Percentiles rank a stretch among this genome's conserved stretches.
phyloP scores from a whole-genome alignment of 2,113 vertebrate genomes.

The Phoenicopterus ruber region DNA sequence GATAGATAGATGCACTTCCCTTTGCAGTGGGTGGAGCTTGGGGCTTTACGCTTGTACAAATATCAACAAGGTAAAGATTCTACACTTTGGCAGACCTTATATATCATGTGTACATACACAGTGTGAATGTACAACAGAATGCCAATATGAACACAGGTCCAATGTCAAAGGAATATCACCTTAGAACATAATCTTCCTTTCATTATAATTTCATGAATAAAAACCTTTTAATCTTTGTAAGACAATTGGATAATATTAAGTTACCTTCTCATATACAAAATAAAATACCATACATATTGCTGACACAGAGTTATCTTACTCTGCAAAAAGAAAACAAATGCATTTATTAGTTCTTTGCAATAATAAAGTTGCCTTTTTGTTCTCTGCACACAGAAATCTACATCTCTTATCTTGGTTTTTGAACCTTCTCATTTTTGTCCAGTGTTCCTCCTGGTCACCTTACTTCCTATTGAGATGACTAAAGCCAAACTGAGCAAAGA shows the following conservation, averaged over 20 bases:
- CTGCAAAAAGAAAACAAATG: neutral
- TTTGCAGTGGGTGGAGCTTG: neutral
- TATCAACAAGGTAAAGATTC: neutral
- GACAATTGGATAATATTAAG: neutral
- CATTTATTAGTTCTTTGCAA: neutral
- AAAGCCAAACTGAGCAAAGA: neutral
- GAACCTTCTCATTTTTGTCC: neutral
- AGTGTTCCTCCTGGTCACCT: neutral
- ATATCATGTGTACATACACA: neutral
- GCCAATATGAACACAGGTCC: neutral
- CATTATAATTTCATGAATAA: neutral
- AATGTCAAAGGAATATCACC: neutral
- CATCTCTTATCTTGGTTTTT: neutral
- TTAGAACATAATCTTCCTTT: neutral
- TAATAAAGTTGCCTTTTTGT: neutral
- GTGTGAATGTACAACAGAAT: neutral
- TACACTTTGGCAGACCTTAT: neutral
- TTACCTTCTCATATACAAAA: neutral
- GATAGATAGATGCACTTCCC: neutral
- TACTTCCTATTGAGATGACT: neutral
- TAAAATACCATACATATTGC: neutral
- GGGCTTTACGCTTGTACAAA: neutral
- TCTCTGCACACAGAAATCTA: neutral
- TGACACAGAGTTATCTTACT: neutral
- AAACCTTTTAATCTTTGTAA: neutral